phyloP scores from a whole-genome alignment of 30 jellyfish, hydroid and myxozoan species.

The Sanderia malayensis region DNA sequence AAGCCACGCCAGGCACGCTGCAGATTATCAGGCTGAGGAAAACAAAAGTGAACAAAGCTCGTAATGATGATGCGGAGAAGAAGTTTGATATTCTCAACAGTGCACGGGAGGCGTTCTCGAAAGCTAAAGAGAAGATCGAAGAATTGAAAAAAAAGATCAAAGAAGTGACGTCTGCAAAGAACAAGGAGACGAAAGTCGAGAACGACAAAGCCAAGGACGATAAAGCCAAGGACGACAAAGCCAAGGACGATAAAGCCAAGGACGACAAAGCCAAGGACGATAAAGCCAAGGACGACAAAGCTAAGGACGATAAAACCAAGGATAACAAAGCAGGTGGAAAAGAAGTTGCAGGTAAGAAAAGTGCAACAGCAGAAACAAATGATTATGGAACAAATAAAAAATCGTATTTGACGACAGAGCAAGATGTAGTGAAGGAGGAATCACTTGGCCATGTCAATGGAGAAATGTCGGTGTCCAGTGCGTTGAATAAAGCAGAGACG shows the following conservation, averaged over 20 bases:
- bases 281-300: not conserved
- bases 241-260: not conserved
- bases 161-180: constrained; percentile 18
- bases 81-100: constrained; percentile 37
- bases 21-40: constrained; percentile 35
- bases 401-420: constrained; percentile 23
- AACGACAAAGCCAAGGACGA: not conserved
- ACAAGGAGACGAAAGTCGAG: not conserved
- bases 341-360: not conserved
- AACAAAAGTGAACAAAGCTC: not conserved
- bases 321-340: not conserved
- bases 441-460: constrained; percentile 59
- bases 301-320: not conserved
- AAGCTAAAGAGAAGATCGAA: constrained; percentile 42
- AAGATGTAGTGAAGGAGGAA: constrained; percentile 33
- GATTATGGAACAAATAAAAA: constrained; percentile 48
- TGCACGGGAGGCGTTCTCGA: constrained; percentile 53
- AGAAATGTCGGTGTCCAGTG: constrained; percentile 49
- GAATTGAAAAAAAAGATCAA: constrained; percentile 44
- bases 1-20: constrained; percentile 61
- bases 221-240: not conserved
- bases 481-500: constrained; percentile 50
- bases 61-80: constrained; percentile 20
- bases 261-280: not conserved
- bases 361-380: constrained; percentile 26